phyloP scores from a whole-genome alignment of 2,797 vertebrate species.

The Poliocrania exsul region DNA sequence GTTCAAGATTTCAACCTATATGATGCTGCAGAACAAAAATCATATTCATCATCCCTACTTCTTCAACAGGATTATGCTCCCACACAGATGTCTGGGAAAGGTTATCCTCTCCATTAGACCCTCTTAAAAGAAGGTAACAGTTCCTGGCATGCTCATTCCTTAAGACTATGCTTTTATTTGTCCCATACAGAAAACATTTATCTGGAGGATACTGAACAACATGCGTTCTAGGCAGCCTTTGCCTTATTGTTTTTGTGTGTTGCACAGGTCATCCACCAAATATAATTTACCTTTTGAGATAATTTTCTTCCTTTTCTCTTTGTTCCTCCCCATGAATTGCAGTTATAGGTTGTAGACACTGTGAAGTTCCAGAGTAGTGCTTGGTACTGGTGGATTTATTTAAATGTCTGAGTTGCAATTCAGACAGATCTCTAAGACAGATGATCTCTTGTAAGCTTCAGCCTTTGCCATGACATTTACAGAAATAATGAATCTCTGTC shows the following conservation, averaged over 20 bases:
- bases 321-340: not conserved
- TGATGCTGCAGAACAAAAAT: not conserved
- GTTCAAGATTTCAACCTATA: not conserved
- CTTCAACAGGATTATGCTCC: not conserved
- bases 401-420: not conserved
- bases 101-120: not conserved
- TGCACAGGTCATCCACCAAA: not conserved
- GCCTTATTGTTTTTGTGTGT: not conserved
- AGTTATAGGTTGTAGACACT: not conserved
- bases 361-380: not conserved
- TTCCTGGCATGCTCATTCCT: not conserved
- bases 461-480: not conserved
- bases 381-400: not conserved
- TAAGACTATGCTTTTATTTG: not conserved
- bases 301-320: not conserved
- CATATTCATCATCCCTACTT: not conserved
- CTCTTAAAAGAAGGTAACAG: not conserved
- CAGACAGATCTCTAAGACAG: not conserved
- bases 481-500: not conserved
- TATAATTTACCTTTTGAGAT: not conserved
- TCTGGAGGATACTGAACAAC: not conserved
- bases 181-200: not conserved
- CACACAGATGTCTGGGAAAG: not conserved
- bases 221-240: not conserved
- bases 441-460: not conserved